Percentiles rank a stretch among this genome's conserved stretches.
phyloP scores from a whole-genome alignment of 2,888 invertebrate species.

The Stegana nigrithorax region DNA sequence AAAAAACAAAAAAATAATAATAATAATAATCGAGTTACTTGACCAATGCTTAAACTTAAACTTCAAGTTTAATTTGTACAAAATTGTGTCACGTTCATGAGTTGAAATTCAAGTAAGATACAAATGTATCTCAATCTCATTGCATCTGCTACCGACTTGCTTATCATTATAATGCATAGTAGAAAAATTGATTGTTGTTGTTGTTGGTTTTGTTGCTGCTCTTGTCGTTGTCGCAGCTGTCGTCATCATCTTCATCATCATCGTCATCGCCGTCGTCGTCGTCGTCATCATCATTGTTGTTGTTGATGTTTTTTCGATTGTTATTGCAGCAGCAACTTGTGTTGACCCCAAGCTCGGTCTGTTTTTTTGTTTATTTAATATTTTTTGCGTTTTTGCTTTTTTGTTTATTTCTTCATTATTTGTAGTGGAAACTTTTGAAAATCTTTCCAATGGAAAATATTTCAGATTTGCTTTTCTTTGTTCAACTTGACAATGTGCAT shows the following conservation, averaged over 20 bases:
- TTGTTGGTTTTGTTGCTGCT: not conserved
- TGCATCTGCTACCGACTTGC: conserved; percentile 1
- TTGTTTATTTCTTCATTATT: not conserved
- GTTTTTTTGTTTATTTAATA: not conserved
- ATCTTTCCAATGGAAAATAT: conserved; percentile 8
- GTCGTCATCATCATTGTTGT: too few relatives aligned
- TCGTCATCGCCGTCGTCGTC: too few relatives aligned
- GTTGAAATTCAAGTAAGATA: not conserved
- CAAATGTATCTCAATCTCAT: not conserved
- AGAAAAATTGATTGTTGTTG: not conserved
- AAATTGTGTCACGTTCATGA: conserved; percentile 1
- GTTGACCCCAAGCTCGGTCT: not conserved
- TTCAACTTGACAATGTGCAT: not conserved
- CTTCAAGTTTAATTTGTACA: not conserved
- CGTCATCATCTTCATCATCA: too few relatives aligned
- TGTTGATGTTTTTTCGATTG: not conserved
- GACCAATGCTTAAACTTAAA: too few relatives aligned
- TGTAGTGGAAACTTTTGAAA: conserved; percentile 2
- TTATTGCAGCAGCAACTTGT: not conserved
- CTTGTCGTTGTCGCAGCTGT: too few relatives aligned
- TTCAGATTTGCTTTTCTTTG: not conserved
- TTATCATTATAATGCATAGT: not conserved
- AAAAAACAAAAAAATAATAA: too few relatives aligned
- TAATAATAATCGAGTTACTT: too few relatives aligned
- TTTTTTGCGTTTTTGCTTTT: too few relatives aligned